Base-by-base conservation (phyloP, 92 coral and sea anemone genomes). In the Bergia sp. region DNA sequence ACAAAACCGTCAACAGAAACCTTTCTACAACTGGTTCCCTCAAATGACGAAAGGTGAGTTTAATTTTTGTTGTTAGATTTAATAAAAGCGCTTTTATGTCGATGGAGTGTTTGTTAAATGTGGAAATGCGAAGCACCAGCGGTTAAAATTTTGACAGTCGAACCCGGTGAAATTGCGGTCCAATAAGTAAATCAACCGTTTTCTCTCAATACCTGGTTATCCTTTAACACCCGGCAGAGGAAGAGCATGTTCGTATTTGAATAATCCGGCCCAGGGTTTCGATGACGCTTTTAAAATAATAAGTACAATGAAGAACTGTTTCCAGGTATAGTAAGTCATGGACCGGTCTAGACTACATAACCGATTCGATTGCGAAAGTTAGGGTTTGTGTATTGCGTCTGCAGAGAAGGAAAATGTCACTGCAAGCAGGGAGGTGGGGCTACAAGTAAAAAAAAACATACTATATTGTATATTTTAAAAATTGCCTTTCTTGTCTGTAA, bases 271-370 rank as follows among this genome's bases (percentile, higher is more conserved):
- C 29, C 69, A 21, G 29, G 69, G 4, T 61, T 21, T 21, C 69
- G 12, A 57, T 15, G 21, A 57, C 66, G 8, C 37, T 37, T 12
- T 23, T 3, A 4, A 37, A 73, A 36, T 73, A 4, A 38, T 13
- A 18, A 40, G 80, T 76, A 76, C 80, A 76, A 76, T 41, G 80
- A 76, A 41, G 53, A 76, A 41, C 80, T 74, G 76, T 72, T 72
- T 8, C 49, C 49, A 45, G 7, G 49, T 45, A 29, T 29, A 45
- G 49, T 45, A 45, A 0, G 13, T 53, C 58, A 12, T 53, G 18
- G 16, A 53, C 58, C 58, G 58, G 58, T 53, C 58, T 53, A 11
- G 11, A 49, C 55, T 7, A 11, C 55, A 5, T 12, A 50, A 53
- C 58, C 58, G 58, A 18, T 53, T 8, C 16, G 58, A 53, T 53